Base-by-base conservation (phyloP, 2,113 vertebrate genomes). In the Oncorhynchus kisutch region DNA sequence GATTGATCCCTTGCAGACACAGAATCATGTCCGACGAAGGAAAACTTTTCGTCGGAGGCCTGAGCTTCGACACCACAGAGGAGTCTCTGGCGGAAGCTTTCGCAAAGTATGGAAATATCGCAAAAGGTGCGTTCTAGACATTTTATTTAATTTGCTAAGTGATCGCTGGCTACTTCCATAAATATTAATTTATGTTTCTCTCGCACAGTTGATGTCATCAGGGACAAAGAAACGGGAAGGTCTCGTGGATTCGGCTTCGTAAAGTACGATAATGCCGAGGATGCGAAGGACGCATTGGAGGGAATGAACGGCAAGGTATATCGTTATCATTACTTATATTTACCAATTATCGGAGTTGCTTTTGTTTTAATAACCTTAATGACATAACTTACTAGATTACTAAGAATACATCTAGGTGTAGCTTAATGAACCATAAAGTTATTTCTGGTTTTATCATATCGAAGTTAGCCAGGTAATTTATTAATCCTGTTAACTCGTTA, bases 211-310 rank as follows among this genome's bases (percentile, higher is more conserved):
- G 97, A 99, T 9, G 97, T 99, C 9, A 97, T 99, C 80, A 95
- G 97, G 86, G 97, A 99, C 92, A 91, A 97, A 88, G 97, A 99
- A 77, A 98, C 97, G 0, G 96, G 98, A 72, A 92, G 93, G 27
- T 99, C 98, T 4, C 93, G 98, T 70, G 97, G 98, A 0, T 99
- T 99, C 75, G 97, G 97, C 2, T 99, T 99, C 51, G 97, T 99
- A 57, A 99, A 98, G 11, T 99, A 96, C 66, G 97, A 98, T 75
- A 99, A 96, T 69, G 93, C 94, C 0, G 98, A 99, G 0, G 98
- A 99, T 7, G 97, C 98, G 0, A 99, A 99, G 84, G 98, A 99
- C 0, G 98, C 98, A 0, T 90, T 98, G 94, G 95, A 96, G 57
- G 98, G 94, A 70, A 99, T 99, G 98, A 98, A 99, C 0, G 97